Percentiles rank a stretch among this genome's conserved stretches.
Evolutionary conservation across 1,140 invertebrate genomes (phyloP).

Genomic region (Gryllus bimaculatus): DNA sequence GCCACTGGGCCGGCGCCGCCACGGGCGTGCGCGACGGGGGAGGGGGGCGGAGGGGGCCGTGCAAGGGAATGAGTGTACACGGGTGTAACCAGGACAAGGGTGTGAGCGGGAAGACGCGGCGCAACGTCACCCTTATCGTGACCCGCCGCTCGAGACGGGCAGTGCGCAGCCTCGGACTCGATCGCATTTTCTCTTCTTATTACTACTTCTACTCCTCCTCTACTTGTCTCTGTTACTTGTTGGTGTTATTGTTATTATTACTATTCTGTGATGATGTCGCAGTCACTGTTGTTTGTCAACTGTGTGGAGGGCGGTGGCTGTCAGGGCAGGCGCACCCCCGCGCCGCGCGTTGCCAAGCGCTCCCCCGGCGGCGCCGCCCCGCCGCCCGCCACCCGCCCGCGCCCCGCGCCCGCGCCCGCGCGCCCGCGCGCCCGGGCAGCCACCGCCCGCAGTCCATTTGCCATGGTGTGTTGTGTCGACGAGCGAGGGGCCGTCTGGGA

Average conservation of each 20-base stretch:
- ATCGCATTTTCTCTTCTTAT: background rate
- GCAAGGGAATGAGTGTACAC: slow-evolving; percentile 20
- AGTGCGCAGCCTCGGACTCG: slow-evolving; percentile 1
- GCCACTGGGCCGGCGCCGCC: background rate
- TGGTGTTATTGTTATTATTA: background rate
- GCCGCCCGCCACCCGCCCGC: too few relatives aligned
- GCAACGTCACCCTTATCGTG: background rate
- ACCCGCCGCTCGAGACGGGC: background rate
- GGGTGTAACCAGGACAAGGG: slow-evolving; percentile 20
- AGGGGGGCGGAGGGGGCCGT: background rate
- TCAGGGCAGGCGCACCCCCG: too few relatives aligned
- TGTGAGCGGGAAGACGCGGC: slow-evolving; percentile 12
- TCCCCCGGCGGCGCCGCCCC: too few relatives aligned
- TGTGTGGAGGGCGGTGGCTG: background rate
- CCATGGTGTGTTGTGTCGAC: background rate
- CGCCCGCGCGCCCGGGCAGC: too few relatives aligned
- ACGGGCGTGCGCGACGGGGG: background rate
- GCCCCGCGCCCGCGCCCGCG: too few relatives aligned
- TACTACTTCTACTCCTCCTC: background rate
- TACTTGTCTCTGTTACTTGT: background rate
- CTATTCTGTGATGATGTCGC: background rate
- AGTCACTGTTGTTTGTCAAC: background rate
- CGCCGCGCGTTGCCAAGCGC: too few relatives aligned
- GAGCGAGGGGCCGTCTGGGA: too few relatives aligned
- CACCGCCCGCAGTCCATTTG: background rate